Evolutionary conservation across 1,140 invertebrate species (phyloP).

Genomic region (Euborellia annulipes): DNA sequence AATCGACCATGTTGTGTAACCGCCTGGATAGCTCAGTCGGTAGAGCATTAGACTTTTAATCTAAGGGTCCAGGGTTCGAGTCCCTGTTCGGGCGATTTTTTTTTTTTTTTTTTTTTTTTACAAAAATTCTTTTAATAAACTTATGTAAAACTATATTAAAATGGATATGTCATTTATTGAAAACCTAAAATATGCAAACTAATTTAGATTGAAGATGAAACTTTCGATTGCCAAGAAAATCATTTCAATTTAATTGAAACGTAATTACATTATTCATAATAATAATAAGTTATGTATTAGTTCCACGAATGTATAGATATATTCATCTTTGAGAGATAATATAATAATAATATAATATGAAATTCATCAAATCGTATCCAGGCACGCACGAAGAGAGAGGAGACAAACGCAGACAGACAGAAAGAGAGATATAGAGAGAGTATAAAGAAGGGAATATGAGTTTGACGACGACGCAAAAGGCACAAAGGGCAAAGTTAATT

Average conservation of each 20-base stretch:
- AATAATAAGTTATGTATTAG: too few relatives aligned
- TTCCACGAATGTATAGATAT: too few relatives aligned
- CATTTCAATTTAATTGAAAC: too few relatives aligned
- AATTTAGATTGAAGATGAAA: too few relatives aligned
- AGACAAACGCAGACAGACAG: background rate
- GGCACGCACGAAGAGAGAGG: background rate
- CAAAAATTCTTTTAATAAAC: too few relatives aligned
- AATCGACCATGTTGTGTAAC: too few relatives aligned
- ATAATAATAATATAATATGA: background rate
- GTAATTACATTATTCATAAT: too few relatives aligned
- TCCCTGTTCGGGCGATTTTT: slow-evolving; percentile 10
- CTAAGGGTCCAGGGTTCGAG: slow-evolving; percentile 12
- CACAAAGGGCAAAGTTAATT: background rate
- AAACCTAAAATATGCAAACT: too few relatives aligned
- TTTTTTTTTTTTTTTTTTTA: too few relatives aligned
- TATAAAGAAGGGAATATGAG: background rate
- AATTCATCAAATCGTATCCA: slow-evolving; percentile 1
- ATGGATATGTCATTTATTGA: too few relatives aligned
- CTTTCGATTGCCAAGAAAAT: too few relatives aligned
- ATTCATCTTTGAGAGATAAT: slow-evolving; percentile 3
- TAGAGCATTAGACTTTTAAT: slow-evolving; percentile 12
- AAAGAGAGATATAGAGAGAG: background rate
- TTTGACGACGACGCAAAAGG: background rate
- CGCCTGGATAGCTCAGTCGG: slow-evolving; percentile 12
- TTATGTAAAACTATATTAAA: too few relatives aligned